phyloP scores from a whole-genome alignment of 1,140 invertebrate species.

The Prorops nasuta region DNA sequence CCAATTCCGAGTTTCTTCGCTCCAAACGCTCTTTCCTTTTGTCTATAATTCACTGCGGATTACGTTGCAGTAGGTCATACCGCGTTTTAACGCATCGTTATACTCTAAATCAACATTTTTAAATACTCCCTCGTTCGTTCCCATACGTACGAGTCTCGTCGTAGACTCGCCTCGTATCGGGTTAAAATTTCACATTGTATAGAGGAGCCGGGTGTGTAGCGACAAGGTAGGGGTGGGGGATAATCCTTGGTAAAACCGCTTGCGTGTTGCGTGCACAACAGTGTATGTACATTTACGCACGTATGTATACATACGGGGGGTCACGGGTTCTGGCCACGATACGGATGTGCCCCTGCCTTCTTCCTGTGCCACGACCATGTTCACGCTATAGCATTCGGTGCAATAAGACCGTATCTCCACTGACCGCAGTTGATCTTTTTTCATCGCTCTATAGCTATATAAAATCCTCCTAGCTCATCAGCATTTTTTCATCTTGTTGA shows the following conservation, averaged over 20 bases:
- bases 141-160: no score
- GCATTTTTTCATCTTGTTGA: no score
- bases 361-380: conserved; percentile 53
- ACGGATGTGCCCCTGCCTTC: conserved; percentile 59
- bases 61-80: no score
- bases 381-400: conserved; percentile 44
- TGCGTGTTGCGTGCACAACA: conserved; percentile 18
- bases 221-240: conserved; percentile 32
- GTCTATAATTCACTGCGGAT: no score
- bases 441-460: no score
- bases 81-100: no score
- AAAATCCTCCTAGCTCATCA: no score
- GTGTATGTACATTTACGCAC: conserved; percentile 36
- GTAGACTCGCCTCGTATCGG: no score
- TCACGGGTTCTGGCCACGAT: conserved; percentile 57
- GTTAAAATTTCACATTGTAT: conserved; percentile 24
- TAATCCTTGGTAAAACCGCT: conserved; percentile 53
- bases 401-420: conserved; percentile 46
- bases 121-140: no score
- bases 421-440: conserved; percentile 36
- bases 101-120: no score
- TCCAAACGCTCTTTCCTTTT: conserved; percentile 18
- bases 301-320: conserved; percentile 39
- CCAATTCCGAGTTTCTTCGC: no score
- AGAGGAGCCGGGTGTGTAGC: conserved; percentile 1